Evolutionary conservation across 2,113 vertebrate genomes (phyloP).

Genomic region (human): GRCh38 chr2:66650001-66650500

Average conservation of each 20-base stretch:
- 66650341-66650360: background rate
- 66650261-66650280: background rate
- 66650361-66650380: background rate
- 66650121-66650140: background rate
- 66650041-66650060: background rate
- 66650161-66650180: background rate
- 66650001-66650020: background rate
- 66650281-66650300: background rate
- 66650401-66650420: background rate
- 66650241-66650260: background rate
- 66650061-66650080: background rate
- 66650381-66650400: background rate
- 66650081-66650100: background rate
- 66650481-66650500: slow-evolving; percentile 2
- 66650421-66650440: background rate
- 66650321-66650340: background rate
- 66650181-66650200: background rate
- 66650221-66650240: background rate
- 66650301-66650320: background rate
- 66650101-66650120: background rate
- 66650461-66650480: background rate
- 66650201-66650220: background rate
- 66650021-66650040: background rate
- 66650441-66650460: background rate
- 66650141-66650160: background rate